Base-by-base conservation (phyloP, 1,140 invertebrate species). In the Drosophila pseudoananassae region DNA sequence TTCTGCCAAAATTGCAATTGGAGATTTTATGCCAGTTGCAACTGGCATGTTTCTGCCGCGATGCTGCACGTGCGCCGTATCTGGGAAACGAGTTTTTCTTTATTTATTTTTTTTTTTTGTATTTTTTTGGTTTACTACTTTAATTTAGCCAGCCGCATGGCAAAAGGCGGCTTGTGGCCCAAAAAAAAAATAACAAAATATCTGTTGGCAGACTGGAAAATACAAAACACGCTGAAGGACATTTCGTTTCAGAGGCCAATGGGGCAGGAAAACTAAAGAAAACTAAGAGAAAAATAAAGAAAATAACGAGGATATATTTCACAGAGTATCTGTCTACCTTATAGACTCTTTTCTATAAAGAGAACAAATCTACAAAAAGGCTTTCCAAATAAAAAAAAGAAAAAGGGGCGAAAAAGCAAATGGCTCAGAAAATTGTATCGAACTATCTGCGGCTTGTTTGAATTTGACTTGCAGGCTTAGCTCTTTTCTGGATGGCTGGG, bases 371-470 rank as follows among this genome's bases (percentile, higher is more conserved):
- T 0, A 20, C 20, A 3, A 20, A 20, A 20, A 20, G 20, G 2
- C 20, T 20, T 20, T 20, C 3, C 20, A 20, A 20, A 20, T 20
- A 20, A 20, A 0, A 20, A 20, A 20, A 20, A n/a, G n/a, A n/a
- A 20, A 20, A 20, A 20, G 20, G 20, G 20, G 20, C 20, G 3
- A 20, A 20, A 20, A 20, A 20, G 20, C 20, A 20, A 20, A 20
- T 69, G 54, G 33, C 51, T 70, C 29, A 51, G 69, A 63, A 87
- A 85, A 87, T 81, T 81, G 63, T 87, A 81, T 76, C 77, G 79
- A 87, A 81, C 70, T 87, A 87, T 85, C 69, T 78, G 66, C 71
- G 78, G 73, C 81, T 87, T 81, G 73, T 85, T 87, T 87, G 58
- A 79, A 64, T 85, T 74, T 82, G 52, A 84, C 77, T 85, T 70